Evolutionary conservation across 1,140 invertebrate genomes (phyloP), one percentile per base, ranked within the genome.

Genomic region (Brachionus angularis): DNA sequence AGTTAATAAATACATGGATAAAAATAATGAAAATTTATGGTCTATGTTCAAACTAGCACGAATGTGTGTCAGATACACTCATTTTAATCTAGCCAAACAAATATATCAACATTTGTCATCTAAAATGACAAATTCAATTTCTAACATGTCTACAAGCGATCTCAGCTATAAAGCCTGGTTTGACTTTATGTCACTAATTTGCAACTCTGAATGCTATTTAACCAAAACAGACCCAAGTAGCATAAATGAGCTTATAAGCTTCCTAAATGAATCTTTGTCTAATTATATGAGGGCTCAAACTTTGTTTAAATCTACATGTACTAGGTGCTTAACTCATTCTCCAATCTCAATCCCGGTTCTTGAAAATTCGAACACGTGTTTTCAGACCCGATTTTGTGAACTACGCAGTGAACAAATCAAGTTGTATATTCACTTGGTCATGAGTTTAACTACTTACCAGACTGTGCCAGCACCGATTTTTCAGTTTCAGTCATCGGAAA

Each of bases 401-500:
- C 27, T 67, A 5, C 23, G 62, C 25, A 34, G 27, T 67, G 62
- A 67, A 14, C 62, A 67, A 34, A 67, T 67, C n/a, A 67, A 67
- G n/a, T 46, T 67, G 7, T 67, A 21, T 27, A 67, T 46, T 34
- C 47, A 67, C 18, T 47, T 67, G 27, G 36, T 10, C 14, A 67
- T 50, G 42, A 67, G 62, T 36, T 21, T 50, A 18, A 7, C 47
- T 39, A 67, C 42, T 10, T 33, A 31, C 31, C 42, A 31, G 14
- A 67, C 42, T 10, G 14, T 67, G 12, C 62, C 62, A 12, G 42
- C 62, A 4, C 62, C 62, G 25, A 42, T 67, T 0, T 67, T 67
- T 50, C 62, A 50, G 18, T 47, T 67, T 14, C 33, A 67, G 25
- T 47, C 62, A 21, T 46, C 62, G 5, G 62, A 46, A 31, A 67